Percentiles rank a stretch among this genome's conserved stretches.
Conservation (phyloP, 2,888 invertebrate genomes). For the Phymatocera aterrima region DNA sequence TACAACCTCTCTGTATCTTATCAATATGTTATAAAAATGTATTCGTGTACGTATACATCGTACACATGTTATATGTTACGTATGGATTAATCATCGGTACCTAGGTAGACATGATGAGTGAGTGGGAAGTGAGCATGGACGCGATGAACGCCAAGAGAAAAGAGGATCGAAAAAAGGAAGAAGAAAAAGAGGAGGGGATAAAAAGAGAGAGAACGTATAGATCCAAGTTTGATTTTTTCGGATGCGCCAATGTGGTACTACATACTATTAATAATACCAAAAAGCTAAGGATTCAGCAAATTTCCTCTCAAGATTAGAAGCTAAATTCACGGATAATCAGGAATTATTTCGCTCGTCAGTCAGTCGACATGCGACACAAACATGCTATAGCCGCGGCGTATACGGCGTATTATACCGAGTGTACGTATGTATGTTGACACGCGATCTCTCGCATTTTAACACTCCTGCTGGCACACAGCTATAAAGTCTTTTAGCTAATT, state of each 20-base stretch:
- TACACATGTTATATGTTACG: no score
- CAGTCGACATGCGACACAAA: conserved; percentile 7
- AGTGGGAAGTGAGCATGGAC: no score
- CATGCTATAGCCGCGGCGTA: background rate
- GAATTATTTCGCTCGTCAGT: conserved; percentile 23
- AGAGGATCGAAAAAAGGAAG: background rate
- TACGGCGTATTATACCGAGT: background rate
- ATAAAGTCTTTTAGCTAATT: conserved; percentile 28
- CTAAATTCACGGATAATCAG: conserved; percentile 23
- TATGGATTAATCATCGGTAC: no score
- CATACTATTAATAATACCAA: background rate
- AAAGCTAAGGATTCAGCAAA: conserved; percentile 17
- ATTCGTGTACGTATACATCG: background rate
- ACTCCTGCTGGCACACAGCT: background rate
- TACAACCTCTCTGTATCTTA: no score
- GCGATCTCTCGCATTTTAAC: background rate
- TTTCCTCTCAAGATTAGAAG: conserved; percentile 16
- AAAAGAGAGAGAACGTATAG: background rate
- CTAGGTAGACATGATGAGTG: no score
- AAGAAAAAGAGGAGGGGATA: background rate
- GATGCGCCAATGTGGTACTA: background rate
- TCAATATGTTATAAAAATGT: background rate
- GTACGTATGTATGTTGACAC: background rate
- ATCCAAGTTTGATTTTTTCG: background rate
- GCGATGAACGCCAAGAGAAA: background rate